Base-by-base conservation (phyloP, 1,140 invertebrate species). In the Leptoteleia sp. region DNA sequence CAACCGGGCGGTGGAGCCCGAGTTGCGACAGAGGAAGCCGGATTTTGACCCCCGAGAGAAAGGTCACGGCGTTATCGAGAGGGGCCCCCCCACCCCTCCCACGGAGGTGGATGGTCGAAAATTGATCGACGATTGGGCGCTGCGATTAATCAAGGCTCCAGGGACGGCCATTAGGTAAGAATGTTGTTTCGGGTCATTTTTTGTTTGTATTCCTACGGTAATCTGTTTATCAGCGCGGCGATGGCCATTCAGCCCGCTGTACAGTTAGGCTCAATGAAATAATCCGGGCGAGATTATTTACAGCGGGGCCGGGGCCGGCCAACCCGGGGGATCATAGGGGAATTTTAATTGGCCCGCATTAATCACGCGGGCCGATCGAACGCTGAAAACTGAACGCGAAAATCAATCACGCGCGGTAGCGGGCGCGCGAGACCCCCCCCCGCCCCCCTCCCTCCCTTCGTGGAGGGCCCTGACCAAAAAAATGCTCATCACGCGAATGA, bases 21-120 rank as follows among this genome's bases (percentile, higher is more conserved):
- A n/a, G n/a, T n/a, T 48, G 54, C 52, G 61, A 57, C 29, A 16
- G 11, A 50, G 55, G 29, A 54, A 62, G 38, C 47, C 38, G 22
- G 7, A 27, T 19, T n/a, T 62, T n/a, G 33, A 72, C 48, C 57
- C 33, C 37, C n/a, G n/a, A n/a, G n/a, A 40, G 40, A 52, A n/a
- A 43, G 43, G 40, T 47, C 22, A 11, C 22, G 8, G 15, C 22
- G 12, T 61, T 71, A 71, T 71, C 67, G 31, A n/a, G n/a, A n/a
- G n/a, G n/a, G n/a, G 29, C 7, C 31, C 17, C 17, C 38, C n/a
- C n/a, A n/a, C n/a, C n/a, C n/a, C n/a, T n/a, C n/a, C n/a, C n/a
- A n/a, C n/a, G n/a, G 40, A 27, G 33, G 27, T 8, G 16, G 17
- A 7, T 11, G 27, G 2, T 52, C 45, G 25, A 59, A 55, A 55